A percentile compares a stretch with the other conserved stretches of the same genome.
Conservation (phyloP, 2,113 vertebrate species). For the human region DNA sequence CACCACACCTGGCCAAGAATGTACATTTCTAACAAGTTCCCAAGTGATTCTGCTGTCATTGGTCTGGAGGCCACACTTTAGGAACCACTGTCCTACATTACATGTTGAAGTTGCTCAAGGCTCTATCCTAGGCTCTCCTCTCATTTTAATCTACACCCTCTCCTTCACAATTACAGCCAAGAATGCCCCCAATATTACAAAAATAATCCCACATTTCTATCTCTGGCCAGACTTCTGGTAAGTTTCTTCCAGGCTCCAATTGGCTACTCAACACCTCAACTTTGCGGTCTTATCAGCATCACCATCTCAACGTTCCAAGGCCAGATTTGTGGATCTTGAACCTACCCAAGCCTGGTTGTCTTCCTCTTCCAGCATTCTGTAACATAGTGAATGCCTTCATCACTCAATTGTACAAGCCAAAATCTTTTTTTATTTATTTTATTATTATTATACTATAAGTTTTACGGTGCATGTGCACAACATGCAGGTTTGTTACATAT, state of each 20-base stretch:
- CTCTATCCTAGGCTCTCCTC: background rate
- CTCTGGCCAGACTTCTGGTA: background rate
- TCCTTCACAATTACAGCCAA: background rate
- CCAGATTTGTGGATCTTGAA: background rate
- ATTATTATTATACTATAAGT: too few relatives aligned
- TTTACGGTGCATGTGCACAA: too few relatives aligned
- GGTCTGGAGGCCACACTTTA: background rate
- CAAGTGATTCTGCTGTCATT: background rate
- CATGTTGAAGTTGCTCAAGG: background rate
- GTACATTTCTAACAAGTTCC: background rate
- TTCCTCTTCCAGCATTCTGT: background rate
- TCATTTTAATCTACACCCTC: background rate
- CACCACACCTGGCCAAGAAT: background rate
- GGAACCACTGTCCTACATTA: fast-evolving
- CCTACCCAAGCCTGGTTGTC: background rate
- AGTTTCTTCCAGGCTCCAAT: background rate
- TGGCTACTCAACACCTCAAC: background rate
- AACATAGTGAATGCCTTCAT: background rate
- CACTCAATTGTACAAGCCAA: background rate
- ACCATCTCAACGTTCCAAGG: background rate
- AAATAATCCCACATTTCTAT: background rate
- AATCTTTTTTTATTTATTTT: background rate
- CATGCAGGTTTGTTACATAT: too few relatives aligned
- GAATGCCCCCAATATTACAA: background rate
- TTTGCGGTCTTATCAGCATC: background rate